Conservation (phyloP, 92 coral and sea anemone genomes). For the Siderastrea radians region DNA sequence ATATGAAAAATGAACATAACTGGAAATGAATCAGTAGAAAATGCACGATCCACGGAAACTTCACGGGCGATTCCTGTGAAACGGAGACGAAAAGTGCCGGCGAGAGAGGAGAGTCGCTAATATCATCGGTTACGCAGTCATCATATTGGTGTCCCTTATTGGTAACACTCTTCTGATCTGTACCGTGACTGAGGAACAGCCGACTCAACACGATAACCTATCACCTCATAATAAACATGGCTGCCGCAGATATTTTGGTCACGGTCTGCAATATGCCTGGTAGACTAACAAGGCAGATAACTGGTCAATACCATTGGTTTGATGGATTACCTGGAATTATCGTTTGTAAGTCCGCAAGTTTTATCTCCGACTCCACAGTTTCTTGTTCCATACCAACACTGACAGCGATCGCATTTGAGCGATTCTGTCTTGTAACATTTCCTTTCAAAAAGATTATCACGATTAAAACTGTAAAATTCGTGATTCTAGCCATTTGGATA, state of each 20-base stretch:
- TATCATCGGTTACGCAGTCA: conserved; percentile 51
- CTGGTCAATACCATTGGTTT: conserved; percentile 78
- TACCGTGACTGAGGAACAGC: conserved; percentile 59
- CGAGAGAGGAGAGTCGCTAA: conserved; percentile 56
- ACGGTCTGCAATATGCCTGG: conserved; percentile 88
- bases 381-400: conserved; percentile 78
- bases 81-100: conserved; percentile 38
- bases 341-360: conserved; percentile 75
- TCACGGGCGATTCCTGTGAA: not conserved
- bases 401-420: conserved; percentile 77
- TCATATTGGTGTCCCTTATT: conserved; percentile 71
- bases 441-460: conserved; percentile 72
- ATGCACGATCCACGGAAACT: too few species aligned
- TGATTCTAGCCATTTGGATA: conserved; percentile 72
- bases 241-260: conserved; percentile 79
- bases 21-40: too few species aligned
- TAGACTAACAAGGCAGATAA: conserved; percentile 73
- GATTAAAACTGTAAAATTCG: conserved; percentile 56
- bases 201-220: conserved; percentile 80
- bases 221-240: conserved; percentile 84
- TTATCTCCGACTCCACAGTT: conserved; percentile 82
- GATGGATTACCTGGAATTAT: conserved; percentile 75
- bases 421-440: conserved; percentile 66
- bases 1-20: not conserved
- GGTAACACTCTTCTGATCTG: conserved; percentile 73